Percentiles rank a stretch among this genome's conserved stretches.
These are phyloP conservation scores for Emmelina monodactyla DNA, from an alignment of 2,888 invertebrate species.

Conservation along the genomic window DNA sequence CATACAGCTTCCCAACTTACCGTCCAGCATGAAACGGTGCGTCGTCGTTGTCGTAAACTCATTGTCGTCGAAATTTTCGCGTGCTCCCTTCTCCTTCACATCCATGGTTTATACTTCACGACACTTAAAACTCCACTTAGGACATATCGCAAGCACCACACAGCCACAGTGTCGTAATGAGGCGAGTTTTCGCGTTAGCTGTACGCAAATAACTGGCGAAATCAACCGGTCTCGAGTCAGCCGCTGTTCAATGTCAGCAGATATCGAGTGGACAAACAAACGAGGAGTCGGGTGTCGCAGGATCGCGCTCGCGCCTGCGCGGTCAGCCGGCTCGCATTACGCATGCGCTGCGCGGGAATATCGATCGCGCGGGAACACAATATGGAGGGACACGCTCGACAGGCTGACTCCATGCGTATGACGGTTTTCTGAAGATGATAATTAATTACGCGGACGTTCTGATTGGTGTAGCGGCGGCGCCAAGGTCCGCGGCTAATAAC, in stretches of 20 bases:
- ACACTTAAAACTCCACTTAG: conserved; percentile 24
- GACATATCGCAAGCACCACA: conserved; percentile 16
- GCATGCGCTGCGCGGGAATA: conserved; percentile 34
- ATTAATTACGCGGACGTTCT: no score
- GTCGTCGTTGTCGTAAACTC: conserved; percentile 39
- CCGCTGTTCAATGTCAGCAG: conserved; percentile 53
- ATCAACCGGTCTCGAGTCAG: conserved; percentile 40
- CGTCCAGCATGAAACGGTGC: conserved; percentile 62
- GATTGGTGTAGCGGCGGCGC: no score
- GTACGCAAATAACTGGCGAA: conserved; percentile 51
- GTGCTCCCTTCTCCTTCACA: conserved; percentile 37
- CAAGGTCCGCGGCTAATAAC: no score
- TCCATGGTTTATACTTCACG: conserved; percentile 38
- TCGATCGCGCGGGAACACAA: neutral
- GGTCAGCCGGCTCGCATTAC: conserved; percentile 40
- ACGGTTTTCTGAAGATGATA: no score
- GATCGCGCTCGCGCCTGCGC: conserved; percentile 37
- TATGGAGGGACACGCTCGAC: neutral
- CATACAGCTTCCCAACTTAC: conserved; percentile 27
- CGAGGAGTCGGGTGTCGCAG: conserved; percentile 46
- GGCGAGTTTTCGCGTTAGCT: conserved; percentile 40
- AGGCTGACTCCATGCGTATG: no score
- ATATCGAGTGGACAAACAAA: conserved; percentile 58
- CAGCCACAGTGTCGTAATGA: conserved; percentile 17
- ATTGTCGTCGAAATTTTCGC: conserved; percentile 35